Evolutionary conservation across 2,797 vertebrate species (phyloP).

Genomic region (Micromesistius poutassou): DNA sequence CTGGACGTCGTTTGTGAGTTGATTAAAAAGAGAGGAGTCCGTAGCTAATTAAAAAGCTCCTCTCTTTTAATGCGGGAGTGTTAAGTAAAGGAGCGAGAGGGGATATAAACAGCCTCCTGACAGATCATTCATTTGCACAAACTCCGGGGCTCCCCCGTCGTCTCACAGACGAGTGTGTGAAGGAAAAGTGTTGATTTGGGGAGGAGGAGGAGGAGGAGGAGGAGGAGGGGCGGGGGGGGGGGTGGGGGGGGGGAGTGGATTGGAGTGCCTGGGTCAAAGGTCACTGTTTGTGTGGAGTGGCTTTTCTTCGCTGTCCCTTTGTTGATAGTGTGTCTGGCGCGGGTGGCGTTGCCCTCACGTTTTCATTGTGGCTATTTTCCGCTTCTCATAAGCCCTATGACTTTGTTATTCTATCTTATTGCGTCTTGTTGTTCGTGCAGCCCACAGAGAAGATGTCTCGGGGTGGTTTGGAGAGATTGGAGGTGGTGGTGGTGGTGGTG

Average conservation of each 20-base stretch:
- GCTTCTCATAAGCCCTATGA: not conserved
- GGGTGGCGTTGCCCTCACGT: not conserved
- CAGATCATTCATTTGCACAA: conserved; percentile 74
- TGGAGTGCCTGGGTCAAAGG: conserved; percentile 42
- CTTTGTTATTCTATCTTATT: conserved; percentile 25
- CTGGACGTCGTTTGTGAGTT: conserved; percentile 74
- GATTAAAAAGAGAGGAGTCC: conserved; percentile 78
- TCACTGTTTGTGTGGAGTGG: conserved; percentile 46
- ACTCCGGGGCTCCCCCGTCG: conserved; percentile 59
- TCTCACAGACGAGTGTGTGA: conserved; percentile 50
- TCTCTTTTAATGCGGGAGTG: conserved; percentile 67
- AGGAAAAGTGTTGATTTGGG: conserved; percentile 65
- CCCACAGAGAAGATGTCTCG: conserved; percentile 29
- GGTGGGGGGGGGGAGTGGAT: conserved; percentile 21
- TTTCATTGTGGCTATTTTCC: not conserved
- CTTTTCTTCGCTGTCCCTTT: conserved; percentile 24
- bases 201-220: conserved; percentile 18
- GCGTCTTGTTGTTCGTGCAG: conserved; percentile 35
- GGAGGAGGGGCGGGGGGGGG: conserved; percentile 18
- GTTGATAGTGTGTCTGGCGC: conserved; percentile 19
- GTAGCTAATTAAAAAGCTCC: conserved; percentile 77
- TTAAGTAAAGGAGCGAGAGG: conserved; percentile 72
- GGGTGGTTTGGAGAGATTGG: not conserved
- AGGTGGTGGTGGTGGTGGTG: conserved; percentile 22
- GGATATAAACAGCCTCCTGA: conserved; percentile 75